phyloP scores from a whole-genome alignment of 35 echinoderm and acorn worm species.

The Chiridota heheva region DNA sequence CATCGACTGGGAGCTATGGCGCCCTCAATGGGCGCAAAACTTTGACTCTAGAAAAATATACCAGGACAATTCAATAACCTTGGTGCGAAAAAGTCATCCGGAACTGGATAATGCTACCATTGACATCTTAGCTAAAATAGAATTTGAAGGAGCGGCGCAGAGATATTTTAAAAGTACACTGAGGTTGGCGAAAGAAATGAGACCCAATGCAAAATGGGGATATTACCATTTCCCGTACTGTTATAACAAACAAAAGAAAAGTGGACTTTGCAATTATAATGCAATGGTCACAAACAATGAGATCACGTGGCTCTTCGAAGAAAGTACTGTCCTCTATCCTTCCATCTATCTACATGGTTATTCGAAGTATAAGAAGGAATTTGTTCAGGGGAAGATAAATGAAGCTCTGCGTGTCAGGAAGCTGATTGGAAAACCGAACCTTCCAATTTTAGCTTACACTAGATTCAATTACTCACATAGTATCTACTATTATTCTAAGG shows the following conservation, averaged over 20 bases:
- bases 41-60: slow-evolving; percentile 6
- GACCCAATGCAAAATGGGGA: slow-evolving; percentile 39
- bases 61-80: background rate
- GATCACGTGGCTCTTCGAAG: slow-evolving; percentile 45
- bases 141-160: slow-evolving; percentile 45
- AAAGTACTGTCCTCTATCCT: slow-evolving; percentile 44
- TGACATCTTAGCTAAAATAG: slow-evolving; percentile 29
- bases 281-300: slow-evolving; percentile 20
- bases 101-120: slow-evolving; percentile 13
- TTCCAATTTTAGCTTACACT: slow-evolving; percentile 57
- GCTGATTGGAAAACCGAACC: background rate
- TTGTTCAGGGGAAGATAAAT: slow-evolving; percentile 12
- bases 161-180: slow-evolving; percentile 36
- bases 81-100: slow-evolving; percentile 19
- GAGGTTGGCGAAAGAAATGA: background rate
- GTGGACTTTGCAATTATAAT: background rate
- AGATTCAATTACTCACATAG: slow-evolving; percentile 74
- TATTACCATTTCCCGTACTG: slow-evolving; percentile 54
- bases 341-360: slow-evolving; percentile 38
- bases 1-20: slow-evolving; percentile 55
- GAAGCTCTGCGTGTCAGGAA: slow-evolving; percentile 64
- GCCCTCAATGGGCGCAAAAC: slow-evolving; percentile 22
- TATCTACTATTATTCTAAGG: slow-evolving; percentile 48
- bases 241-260: background rate
- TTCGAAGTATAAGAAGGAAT: background rate